Evolutionary conservation across 2,797 vertebrate species (phyloP).

Genomic region (Chelon auratus): DNA sequence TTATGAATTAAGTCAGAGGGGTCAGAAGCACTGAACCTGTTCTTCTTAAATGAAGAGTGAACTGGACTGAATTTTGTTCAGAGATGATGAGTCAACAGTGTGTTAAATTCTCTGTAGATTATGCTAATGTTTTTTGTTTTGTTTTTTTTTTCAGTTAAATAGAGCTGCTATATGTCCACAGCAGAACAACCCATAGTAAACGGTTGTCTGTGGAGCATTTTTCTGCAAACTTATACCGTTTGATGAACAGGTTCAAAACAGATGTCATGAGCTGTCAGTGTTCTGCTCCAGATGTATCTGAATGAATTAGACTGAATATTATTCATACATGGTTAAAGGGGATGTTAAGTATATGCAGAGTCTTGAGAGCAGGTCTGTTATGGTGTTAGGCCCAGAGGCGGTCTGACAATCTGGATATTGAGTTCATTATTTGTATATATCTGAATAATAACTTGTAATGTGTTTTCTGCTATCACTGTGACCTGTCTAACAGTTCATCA

Average conservation of each 20-base stretch:
- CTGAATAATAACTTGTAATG: too few species aligned
- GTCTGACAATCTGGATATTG: background rate
- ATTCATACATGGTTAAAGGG: background rate
- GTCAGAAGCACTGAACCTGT: conserved; percentile 7
- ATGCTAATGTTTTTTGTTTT: background rate
- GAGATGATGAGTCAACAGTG: background rate
- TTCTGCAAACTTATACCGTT: background rate
- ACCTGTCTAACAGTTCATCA: too few species aligned
- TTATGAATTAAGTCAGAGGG: background rate
- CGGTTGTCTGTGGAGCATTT: background rate
- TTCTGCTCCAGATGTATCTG: background rate
- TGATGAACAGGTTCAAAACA: background rate
- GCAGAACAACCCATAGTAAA: background rate
- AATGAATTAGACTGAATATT: background rate
- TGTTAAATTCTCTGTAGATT: background rate
- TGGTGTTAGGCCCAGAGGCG: background rate
- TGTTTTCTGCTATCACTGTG: too few species aligned
- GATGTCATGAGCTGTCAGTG: background rate
- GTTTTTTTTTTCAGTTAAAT: background rate
- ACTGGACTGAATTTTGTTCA: background rate
- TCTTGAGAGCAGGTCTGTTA: background rate
- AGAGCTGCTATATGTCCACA: background rate
- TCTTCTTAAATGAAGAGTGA: conserved; percentile 1
- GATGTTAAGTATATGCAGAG: background rate
- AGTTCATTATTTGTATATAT: background rate